Percentiles rank a stretch among this genome's conserved stretches.
Conservation (phyloP, 2,888 invertebrate species). For the Brachyptera risi region DNA sequence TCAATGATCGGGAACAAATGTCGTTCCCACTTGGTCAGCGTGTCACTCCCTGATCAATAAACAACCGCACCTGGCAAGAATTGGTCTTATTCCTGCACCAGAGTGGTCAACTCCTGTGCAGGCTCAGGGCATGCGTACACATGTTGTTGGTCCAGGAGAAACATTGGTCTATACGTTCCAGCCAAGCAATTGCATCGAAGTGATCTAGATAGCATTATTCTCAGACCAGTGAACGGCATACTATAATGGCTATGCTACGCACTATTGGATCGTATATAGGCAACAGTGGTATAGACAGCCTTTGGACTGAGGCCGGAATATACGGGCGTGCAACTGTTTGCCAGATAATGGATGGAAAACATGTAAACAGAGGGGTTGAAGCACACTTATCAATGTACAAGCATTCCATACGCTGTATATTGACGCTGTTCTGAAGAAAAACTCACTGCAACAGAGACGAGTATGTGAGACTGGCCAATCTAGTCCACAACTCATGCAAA, state of each 20-base stretch:
- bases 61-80: too few relatives aligned
- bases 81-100: background rate
- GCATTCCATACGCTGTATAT: too few relatives aligned
- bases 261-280: conserved; percentile 2
- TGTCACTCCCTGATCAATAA: too few relatives aligned
- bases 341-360: conserved; percentile 9
- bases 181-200: background rate
- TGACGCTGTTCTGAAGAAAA: too few relatives aligned
- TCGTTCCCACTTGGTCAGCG: background rate
- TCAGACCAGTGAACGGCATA: conserved; percentile 26
- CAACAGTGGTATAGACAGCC: conserved; percentile 1
- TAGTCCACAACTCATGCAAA: too few relatives aligned
- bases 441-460: too few relatives aligned
- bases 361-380: background rate
- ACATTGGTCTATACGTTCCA: conserved; percentile 7
- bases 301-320: too few relatives aligned
- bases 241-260: conserved; percentile 10
- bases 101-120: conserved; percentile 15
- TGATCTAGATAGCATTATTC: conserved; percentile 19
- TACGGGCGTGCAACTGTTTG: background rate
- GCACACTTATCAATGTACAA: background rate
- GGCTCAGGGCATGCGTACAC: conserved; percentile 14
- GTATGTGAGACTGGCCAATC: too few relatives aligned
- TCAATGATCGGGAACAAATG: conserved; percentile 10
- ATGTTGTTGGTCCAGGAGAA: conserved; percentile 8